These are phyloP conservation scores for Lymantria dispar DNA, from an alignment of 2,888 invertebrate genomes.

Conservation along the genomic window DNA sequence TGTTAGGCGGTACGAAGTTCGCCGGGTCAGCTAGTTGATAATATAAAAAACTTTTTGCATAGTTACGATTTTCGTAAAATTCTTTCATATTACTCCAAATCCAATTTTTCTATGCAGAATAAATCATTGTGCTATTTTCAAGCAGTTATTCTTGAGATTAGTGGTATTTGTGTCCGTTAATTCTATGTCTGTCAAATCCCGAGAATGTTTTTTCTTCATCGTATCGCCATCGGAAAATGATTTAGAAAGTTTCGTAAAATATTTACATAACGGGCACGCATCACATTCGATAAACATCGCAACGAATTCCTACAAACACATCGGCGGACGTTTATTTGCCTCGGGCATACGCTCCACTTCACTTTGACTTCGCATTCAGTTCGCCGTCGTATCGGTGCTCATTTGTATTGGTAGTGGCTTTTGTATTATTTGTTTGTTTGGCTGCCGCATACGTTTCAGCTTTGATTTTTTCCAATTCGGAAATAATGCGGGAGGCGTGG, in stretches of 20 bases:
- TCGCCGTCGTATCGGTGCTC: constrained; percentile 74
- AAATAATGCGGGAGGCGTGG: constrained; percentile 74
- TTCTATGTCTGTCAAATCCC: too few relatives aligned
- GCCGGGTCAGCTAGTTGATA: too few relatives aligned
- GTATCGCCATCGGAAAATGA: constrained; percentile 23
- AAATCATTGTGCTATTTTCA: too few relatives aligned
- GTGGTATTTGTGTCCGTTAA: too few relatives aligned
- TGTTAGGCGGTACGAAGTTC: too few relatives aligned
- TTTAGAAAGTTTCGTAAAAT: constrained; percentile 37
- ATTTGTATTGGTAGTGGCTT: constrained; percentile 76
- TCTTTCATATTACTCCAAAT: too few relatives aligned
- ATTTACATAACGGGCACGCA: constrained; percentile 65
- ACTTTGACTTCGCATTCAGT: constrained; percentile 68
- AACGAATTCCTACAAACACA: constrained; percentile 77
- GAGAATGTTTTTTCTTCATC: too few relatives aligned
- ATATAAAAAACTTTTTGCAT: too few relatives aligned
- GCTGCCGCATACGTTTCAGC: constrained; percentile 73
- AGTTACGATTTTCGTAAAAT: too few relatives aligned
- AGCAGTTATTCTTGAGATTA: too few relatives aligned
- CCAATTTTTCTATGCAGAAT: too few relatives aligned
- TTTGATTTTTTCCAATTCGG: constrained; percentile 80
- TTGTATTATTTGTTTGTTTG: constrained; percentile 80
- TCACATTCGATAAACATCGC: constrained; percentile 74
- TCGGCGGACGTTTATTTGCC: constrained; percentile 76
- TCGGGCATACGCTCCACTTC: constrained; percentile 67